Base-by-base conservation (phyloP, 2,797 vertebrate genomes). In the Prionace glauca region DNA sequence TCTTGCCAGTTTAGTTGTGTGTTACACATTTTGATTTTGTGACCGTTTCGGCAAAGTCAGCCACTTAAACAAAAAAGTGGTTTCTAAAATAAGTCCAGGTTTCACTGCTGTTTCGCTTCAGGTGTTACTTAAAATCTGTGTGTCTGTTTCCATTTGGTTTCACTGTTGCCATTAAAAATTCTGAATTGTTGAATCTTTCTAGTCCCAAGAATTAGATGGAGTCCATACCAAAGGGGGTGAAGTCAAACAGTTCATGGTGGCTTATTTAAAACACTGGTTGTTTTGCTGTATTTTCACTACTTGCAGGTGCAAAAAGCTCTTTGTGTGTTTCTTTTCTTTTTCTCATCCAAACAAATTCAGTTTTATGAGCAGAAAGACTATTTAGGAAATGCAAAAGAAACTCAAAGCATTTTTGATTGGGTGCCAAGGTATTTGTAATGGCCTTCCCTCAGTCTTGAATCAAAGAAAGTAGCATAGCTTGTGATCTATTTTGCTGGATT, bases 321-420 rank as follows among this genome's bases (percentile, higher is more conserved):
- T 94, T 41, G n/a, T 71, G 26, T 45, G 26, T 45, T 8, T 94
- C n/a, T 67, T 72, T 56, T 50, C 4, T 29, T 45, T 20, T 10
- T 24, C 1, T 26, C 36, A 67, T 71, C 91, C 45, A 69, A 94
- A 36, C 67, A 94, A 94, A 71, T 71, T 93, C n/a, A 45, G 91
- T 36, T 45, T 71, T 71, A n/a, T 71, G 91, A 94, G 67, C 36
- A 69, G 67, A 71, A 45, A 94, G 56, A 8, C 91, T 10, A 71
- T 71, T 93, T 93, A 93, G 65, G 36, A 94, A 94, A 94, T 74
- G 69, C 45, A 29, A 50, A 41, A 94, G 41, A 94, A 94, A 94
- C 72, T 29, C 36, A 72, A 94, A 94, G 69, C 41, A 94, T 94
- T 74, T 94, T 74, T 94, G 69, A 41, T 69, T 74, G 41, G 69